These are phyloP conservation scores for Apodemus agrarius DNA, from an alignment of 2,797 vertebrate genomes.

Conservation along the genomic window DNA sequence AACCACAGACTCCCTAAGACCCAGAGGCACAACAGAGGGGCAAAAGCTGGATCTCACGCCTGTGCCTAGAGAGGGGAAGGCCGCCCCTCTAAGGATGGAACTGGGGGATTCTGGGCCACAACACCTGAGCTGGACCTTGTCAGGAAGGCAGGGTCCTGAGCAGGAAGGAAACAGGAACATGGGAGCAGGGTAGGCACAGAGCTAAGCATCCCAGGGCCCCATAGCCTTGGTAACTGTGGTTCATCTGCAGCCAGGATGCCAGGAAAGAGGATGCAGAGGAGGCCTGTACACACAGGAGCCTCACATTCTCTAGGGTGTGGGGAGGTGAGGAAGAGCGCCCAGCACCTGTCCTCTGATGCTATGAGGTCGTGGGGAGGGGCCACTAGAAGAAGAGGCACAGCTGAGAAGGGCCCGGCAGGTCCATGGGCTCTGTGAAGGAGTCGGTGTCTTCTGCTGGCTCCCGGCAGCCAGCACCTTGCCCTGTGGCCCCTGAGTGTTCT, in stretches of 20 bases:
- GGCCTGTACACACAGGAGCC: background rate
- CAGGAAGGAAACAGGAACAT: background rate
- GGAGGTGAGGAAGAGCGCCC: background rate
- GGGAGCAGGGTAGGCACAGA: background rate
- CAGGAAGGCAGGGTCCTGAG: background rate
- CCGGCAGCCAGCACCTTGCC: too few species aligned
- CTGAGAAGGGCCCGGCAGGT: background rate
- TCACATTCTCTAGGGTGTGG: background rate
- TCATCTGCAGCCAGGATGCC: background rate
- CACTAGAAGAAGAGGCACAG: background rate
- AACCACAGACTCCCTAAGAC: background rate
- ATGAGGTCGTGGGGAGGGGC: too few species aligned
- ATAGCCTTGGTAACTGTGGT: background rate
- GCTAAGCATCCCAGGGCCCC: background rate
- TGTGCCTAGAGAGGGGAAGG: background rate
- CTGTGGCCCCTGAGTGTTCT: background rate
- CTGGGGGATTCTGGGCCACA: background rate
- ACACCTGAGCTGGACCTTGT: background rate
- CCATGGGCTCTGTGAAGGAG: rapidly evolving
- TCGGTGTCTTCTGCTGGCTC: background rate
- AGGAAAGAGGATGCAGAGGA: background rate
- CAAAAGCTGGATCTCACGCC: background rate
- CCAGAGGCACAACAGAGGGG: rapidly evolving
- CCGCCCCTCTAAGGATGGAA: background rate
- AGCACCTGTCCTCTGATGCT: background rate